Evolutionary conservation across 2,797 vertebrate species (phyloP), one percentile per base, ranked within the genome.

Genomic region (Bradypodion pumilum): DNA sequence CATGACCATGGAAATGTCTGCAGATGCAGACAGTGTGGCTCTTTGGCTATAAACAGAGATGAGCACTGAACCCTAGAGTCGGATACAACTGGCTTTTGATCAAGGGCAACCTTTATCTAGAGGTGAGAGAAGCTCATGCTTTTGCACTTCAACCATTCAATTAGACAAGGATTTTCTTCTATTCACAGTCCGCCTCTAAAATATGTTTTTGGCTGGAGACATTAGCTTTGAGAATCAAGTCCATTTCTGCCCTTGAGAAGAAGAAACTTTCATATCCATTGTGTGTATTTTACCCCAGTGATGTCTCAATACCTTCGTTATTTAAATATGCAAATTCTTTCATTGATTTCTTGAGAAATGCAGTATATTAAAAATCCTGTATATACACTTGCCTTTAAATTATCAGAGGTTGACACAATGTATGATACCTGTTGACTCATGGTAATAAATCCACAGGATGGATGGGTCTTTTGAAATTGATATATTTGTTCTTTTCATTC

Each of bases 391-490:
- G 40, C 44, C 60, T 90, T 92, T 90, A 88, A 91, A 92, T 90
- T 89, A 90, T 85, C 72, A 89, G 84, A 80, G 52, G 69, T 74
- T 74, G 79, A 76, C 73, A 92, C 84, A 87, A 59, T 60, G 70
- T 46, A 91, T 89, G 79, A 86, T 78, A 66, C 77, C 74, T 91
- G 80, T 83, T 90, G 90, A 93, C 77, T 89, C 80, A 59, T 37
- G 72, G 70, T 85, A 88, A 84, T 91, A 88, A 62, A 60, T 87
- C 90, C n/a, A 83, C 79, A 85, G 84, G 88, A 90, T 85, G 62
- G 85, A 91, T 89, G 84, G 89, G 90, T 81, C 90, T 90, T 94
- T 89, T 90, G 84, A 89, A 87, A 86, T 4, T 0, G 35, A 21
- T 77, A 66, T 25, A 89, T 89, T 82, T 88, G 74, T 91, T 90